Base-by-base conservation (phyloP, 1,140 invertebrate genomes). In the Zeugodacus cucurbitae region DNA sequence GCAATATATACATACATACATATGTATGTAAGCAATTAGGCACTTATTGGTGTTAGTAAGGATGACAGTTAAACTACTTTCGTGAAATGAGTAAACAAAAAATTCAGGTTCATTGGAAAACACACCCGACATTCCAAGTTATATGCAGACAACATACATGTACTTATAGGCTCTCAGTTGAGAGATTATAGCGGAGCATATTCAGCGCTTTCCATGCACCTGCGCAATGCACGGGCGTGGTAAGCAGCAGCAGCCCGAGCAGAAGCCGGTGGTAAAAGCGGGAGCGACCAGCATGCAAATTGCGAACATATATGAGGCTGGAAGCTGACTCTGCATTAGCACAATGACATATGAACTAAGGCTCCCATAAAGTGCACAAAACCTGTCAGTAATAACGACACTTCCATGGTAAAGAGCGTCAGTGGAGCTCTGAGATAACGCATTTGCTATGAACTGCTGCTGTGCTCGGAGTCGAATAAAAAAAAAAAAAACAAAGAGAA, bases 81-180 rank as follows among this genome's bases (percentile, higher is more conserved):
- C 6, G 70, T 86, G 5, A 82, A 44, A 82, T 2, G 82, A 32
- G 26, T 6, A 34, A 29, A n/a, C 74, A 57, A 86, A 86, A 86
- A 86, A 86, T 86, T 86, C 82, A 86, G 82, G 82, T 86, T 86
- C 82, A 86, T 32, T 86, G 41, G 82, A 86, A 86, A 86, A 3
- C 6, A 7, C 44, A 34, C 8, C n/a, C 48, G 32, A 57, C 17
- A 86, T 57, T 86, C 54, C 78, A 54, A 14, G 17, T 6, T 41
- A 44, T 20, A 22, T 17, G 29, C 5, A 67, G 10, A n/a, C 29
- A 32, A 67, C 10, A 29, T 26, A 20, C 29, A 41, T 32, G 17
- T n/a, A 32, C 41, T n/a, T 8, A 41, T 11, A 54, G 48, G 14
- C 10, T 1, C 14, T 17, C 11, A 1, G 14, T 54, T 86, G 3